Evolutionary conservation across 1,140 invertebrate species (phyloP).

Genomic region (Chironomus striatipennis): DNA sequence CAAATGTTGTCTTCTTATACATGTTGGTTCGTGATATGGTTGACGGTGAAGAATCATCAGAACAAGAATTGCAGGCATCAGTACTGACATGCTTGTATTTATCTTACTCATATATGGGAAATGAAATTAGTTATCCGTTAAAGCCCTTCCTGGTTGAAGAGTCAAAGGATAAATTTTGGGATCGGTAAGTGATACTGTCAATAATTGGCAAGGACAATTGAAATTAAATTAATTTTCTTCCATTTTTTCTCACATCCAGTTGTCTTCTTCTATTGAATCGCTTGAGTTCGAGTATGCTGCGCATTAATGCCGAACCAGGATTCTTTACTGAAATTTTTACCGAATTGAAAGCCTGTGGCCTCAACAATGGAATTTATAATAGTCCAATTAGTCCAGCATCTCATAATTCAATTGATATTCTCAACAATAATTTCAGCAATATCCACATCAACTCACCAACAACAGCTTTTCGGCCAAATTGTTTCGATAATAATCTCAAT

Average conservation of each 20-base stretch:
- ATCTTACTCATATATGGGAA: constrained; percentile 96
- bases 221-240: background rate
- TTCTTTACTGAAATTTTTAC: constrained; percentile 99
- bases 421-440: constrained; percentile 22
- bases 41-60: constrained; percentile 71
- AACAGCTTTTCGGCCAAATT: background rate
- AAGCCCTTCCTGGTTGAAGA: constrained; percentile 98
- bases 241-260: constrained; percentile 30
- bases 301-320: constrained; percentile 95
- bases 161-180: constrained; percentile 95
- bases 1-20: constrained; percentile 99
- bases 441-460: constrained; percentile 10
- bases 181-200: constrained; percentile 47
- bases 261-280: constrained; percentile 87
- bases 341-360: constrained; percentile 83
- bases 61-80: constrained; percentile 90
- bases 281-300: constrained; percentile 89
- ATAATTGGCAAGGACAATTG: too few species aligned
- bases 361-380: constrained; percentile 31
- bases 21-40: constrained; percentile 90
- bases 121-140: constrained; percentile 98
- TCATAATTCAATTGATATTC: background rate
- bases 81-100: constrained; percentile 97
- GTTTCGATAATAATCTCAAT: constrained; percentile 13
- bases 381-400: background rate